Evolutionary conservation across 2,888 invertebrate genomes (phyloP).

Genomic region (Cynaeus angustus): DNA sequence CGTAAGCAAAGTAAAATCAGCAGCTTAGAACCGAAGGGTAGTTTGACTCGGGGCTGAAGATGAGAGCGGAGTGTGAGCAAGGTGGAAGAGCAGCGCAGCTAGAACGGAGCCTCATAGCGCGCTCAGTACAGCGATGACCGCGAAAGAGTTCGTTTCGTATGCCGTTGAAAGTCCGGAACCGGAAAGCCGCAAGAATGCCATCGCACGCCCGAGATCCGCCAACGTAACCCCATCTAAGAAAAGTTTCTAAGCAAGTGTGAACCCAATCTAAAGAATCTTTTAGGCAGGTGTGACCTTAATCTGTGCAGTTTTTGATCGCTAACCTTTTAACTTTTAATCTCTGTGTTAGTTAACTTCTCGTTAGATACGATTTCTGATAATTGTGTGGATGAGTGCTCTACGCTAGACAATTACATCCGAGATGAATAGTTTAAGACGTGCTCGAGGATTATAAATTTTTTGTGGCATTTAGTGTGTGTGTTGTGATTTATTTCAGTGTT

Average conservation of each 20-base stretch:
- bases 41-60: conserved; percentile 32
- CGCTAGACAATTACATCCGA: too few relatives aligned
- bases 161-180: conserved; percentile 36
- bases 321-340: neutral
- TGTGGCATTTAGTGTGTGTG: conserved; percentile 34
- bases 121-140: conserved; percentile 52
- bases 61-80: conserved; percentile 28
- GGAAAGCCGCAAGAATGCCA: conserved; percentile 47
- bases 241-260: conserved; percentile 7
- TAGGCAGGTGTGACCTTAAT: too few relatives aligned
- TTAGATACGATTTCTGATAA: conserved; percentile 4
- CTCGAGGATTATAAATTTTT: conserved; percentile 34
- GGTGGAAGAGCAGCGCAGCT: conserved; percentile 50
- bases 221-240: neutral
- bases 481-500: conserved; percentile 43
- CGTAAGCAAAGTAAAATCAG: conserved; percentile 43
- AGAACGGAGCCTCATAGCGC: conserved; percentile 34
- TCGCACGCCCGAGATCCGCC: conserved; percentile 19
- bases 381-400: neutral
- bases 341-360: neutral
- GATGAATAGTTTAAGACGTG: conserved; percentile 26
- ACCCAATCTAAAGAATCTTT: too few relatives aligned
- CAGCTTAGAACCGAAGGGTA: conserved; percentile 33
- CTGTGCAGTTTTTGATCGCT: too few relatives aligned
- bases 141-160: conserved; percentile 49